Evolutionary conservation across 2,888 invertebrate species (phyloP), one percentile per base, ranked within the genome.

Genomic region (Lithophane socia): DNA sequence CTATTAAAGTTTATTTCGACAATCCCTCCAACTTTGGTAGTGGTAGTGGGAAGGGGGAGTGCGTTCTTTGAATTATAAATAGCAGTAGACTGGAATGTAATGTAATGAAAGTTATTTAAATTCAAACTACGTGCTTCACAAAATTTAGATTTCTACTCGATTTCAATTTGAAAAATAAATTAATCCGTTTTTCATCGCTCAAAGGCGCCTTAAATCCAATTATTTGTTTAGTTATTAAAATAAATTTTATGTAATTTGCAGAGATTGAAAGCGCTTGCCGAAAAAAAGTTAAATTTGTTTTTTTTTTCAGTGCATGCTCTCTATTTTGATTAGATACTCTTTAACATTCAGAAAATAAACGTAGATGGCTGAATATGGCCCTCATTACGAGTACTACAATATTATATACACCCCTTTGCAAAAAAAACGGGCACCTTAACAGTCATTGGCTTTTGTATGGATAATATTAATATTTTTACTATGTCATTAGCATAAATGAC

Each of bases 131-230:
- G 89, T 88, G 76, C 83, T 76, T 60, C 61, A 70, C 73, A 65
- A 83, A 76, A 67, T 80, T 79, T 65, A 65, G 13, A 73, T 75
- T 85, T 63, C 52, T 83, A 85, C 82, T 71, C 63, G 77, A 86
- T 87, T 89, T 86, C 84, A 87, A 89, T 86, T 89, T 84, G 66
- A 88, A 87, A 89, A 89, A 88, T 87, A 88, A 88, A 88, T 90
- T 86, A 88, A 90, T 87, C 80, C 83, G 68, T 84, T 85, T 84
- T 85, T 29, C 54, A 76, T 64, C 47, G 65, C 83, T 84, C 78
- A 82, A 86, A 86, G 75, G 84, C 61, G 49, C 66, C 60, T 61
- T 64, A 74, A 86, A 86, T 73, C 73, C 74, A 82, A 81, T 86
- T 81, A 86, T 84, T 79, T 86, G 69, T 87, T 86, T 69, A 71